Conservation (phyloP, 2,888 invertebrate species). For the Cheilosia scutellata region DNA sequence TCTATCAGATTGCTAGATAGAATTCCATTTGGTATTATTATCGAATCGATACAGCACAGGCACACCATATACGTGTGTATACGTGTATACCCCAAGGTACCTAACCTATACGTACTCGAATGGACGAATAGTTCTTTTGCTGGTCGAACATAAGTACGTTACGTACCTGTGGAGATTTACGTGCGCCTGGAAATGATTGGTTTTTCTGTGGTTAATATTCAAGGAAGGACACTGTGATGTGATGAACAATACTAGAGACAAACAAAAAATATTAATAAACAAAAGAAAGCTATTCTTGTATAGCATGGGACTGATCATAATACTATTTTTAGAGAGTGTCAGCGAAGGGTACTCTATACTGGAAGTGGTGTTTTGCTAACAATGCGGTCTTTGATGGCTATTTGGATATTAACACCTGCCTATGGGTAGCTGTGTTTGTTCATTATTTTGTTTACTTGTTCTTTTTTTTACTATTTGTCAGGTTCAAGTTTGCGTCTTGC, state of each 20-base stretch:
- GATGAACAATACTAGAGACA: slow-evolving; percentile 19
- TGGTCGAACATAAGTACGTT: neutral
- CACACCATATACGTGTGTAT: neutral
- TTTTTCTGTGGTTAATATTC: slow-evolving; percentile 64
- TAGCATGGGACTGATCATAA: slow-evolving; percentile 1
- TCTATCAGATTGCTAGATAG: slow-evolving; percentile 48
- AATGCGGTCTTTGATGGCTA: neutral
- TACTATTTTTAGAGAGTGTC: slow-evolving; percentile 20
- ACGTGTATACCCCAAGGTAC: slow-evolving; percentile 5
- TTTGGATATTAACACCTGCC: slow-evolving; percentile 9
- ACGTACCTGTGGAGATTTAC: slow-evolving; percentile 9
- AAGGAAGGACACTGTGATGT: slow-evolving; percentile 54
- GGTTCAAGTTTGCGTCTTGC: too few relatives aligned
- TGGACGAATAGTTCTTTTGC: slow-evolving; percentile 12
- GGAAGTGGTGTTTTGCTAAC: slow-evolving; percentile 20
- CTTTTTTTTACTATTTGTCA: too few relatives aligned
- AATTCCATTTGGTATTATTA: slow-evolving; percentile 57
- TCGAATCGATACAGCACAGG: slow-evolving; percentile 43
- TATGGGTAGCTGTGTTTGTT: neutral
- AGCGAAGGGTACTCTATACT: slow-evolving; percentile 11
- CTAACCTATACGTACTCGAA: neutral
- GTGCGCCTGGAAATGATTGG: slow-evolving; percentile 31
- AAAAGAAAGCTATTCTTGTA: slow-evolving; percentile 20
- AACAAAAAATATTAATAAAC: slow-evolving; percentile 51
- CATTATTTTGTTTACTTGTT: neutral